Percentiles rank a stretch among this genome's conserved stretches.
phyloP scores from a whole-genome alignment of 2,113 vertebrate genomes.

The Pristiophorus japonicus region DNA sequence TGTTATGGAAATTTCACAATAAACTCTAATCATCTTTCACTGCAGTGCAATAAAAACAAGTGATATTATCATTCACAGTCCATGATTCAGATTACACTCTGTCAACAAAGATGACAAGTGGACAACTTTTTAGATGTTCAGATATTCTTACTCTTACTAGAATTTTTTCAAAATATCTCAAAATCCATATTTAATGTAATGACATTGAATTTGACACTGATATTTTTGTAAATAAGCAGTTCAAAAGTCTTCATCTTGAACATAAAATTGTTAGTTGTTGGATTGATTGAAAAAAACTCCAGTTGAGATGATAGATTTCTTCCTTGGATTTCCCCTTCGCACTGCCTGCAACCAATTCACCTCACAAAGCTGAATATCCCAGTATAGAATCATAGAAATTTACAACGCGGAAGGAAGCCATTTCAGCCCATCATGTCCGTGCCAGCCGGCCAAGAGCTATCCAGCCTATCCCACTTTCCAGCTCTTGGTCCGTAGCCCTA shows the following conservation, averaged over 20 bases:
- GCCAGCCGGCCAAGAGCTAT: too few relatives aligned
- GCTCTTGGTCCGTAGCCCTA: too few relatives aligned
- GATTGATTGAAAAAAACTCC: neutral
- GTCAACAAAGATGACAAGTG: neutral
- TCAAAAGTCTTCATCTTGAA: neutral
- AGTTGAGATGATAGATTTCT: neutral
- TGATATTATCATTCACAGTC: neutral
- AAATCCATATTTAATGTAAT: neutral
- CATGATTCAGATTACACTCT: neutral
- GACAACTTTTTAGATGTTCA: neutral
- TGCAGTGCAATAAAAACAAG: too few relatives aligned
- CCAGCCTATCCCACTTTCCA: too few relatives aligned
- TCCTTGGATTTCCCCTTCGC: neutral
- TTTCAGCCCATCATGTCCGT: too few relatives aligned
- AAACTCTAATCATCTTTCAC: neutral
- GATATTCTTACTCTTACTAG: neutral
- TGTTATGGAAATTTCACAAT: neutral
- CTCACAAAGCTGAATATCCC: neutral
- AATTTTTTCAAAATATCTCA: neutral
- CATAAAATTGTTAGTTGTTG: neutral
- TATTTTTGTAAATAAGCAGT: too few relatives aligned
- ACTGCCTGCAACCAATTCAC: neutral
- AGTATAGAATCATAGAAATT: too few relatives aligned
- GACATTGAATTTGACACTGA: neutral
- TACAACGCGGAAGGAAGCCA: too few relatives aligned